phyloP scores from a whole-genome alignment of 1,140 invertebrate genomes.

The Anagrus nilaparvatae region DNA sequence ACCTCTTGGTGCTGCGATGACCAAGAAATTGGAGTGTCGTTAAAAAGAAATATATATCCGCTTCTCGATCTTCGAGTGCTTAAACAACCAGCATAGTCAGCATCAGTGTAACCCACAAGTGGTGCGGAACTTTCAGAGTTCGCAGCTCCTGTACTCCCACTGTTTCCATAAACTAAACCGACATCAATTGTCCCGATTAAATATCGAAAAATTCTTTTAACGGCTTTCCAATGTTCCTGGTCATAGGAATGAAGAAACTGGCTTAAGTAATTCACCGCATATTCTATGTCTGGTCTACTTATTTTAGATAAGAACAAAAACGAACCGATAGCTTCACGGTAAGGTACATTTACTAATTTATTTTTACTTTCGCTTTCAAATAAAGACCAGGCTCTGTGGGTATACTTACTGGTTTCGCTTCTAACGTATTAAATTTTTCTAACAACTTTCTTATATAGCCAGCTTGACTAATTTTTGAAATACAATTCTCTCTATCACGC shows the following conservation, averaged over 20 bases:
- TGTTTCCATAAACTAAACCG: conserved; percentile 4
- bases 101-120: conserved; percentile 15
- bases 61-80: too few relatives aligned
- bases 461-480: too few relatives aligned
- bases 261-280: conserved; percentile 3
- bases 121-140: too few relatives aligned
- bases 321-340: conserved; percentile 13
- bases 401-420: too few relatives aligned
- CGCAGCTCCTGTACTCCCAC: neutral
- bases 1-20: too few relatives aligned
- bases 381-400: too few relatives aligned
- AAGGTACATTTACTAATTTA: neutral
- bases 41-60: too few relatives aligned
- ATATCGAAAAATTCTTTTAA: conserved; percentile 15
- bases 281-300: conserved; percentile 5
- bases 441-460: too few relatives aligned
- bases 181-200: conserved; percentile 7
- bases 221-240: conserved; percentile 11
- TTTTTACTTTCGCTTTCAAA: neutral
- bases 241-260: conserved; percentile 5
- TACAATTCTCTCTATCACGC: conserved; percentile 13
- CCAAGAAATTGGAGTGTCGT: too few relatives aligned
- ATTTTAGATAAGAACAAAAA: conserved; percentile 6
- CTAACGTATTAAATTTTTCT: too few relatives aligned
- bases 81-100: conserved; percentile 14